A percentile compares a stretch with the other conserved stretches of the same genome.
phyloP scores from a whole-genome alignment of 2,797 vertebrate species.

The Cetoscarus ocellatus region DNA sequence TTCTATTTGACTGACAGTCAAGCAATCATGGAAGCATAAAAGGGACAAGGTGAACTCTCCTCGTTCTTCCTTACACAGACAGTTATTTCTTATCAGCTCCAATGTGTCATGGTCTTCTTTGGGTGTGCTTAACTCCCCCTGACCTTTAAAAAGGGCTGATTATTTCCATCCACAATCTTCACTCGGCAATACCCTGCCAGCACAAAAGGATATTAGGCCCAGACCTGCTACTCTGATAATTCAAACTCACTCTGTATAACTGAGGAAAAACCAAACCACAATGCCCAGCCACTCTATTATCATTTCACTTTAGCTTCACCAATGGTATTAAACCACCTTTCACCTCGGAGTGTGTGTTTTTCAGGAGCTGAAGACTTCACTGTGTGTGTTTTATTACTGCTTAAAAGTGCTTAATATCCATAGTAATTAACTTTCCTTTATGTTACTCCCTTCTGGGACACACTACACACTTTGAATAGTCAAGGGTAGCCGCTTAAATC shows the following conservation, averaged over 20 bases:
- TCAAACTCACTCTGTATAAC: slow-evolving; percentile 52
- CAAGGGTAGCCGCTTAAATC: slow-evolving; percentile 58
- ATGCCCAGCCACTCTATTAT: slow-evolving; percentile 61
- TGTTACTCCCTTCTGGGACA: slow-evolving; percentile 44
- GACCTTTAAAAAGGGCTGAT: slow-evolving; percentile 83
- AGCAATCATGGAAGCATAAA: slow-evolving; percentile 79
- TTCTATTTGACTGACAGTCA: slow-evolving; percentile 83
- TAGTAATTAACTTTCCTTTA: slow-evolving; percentile 66
- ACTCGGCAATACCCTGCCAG: slow-evolving; percentile 74
- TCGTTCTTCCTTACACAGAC: slow-evolving; percentile 69
- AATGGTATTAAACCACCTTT: slow-evolving; percentile 47
- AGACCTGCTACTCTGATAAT: slow-evolving; percentile 77
- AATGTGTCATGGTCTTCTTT: slow-evolving; percentile 78
- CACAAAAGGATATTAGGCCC: slow-evolving; percentile 81
- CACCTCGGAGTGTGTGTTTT: slow-evolving; percentile 45
- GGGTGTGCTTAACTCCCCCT: slow-evolving; percentile 81
- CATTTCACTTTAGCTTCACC: slow-evolving; percentile 58
- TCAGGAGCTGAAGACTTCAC: slow-evolving; percentile 25
- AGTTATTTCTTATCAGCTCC: slow-evolving; percentile 79
- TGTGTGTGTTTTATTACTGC: slow-evolving; percentile 49
- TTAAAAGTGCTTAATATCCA: slow-evolving; percentile 55
- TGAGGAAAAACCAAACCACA: slow-evolving; percentile 58
- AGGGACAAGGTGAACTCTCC: slow-evolving; percentile 79
- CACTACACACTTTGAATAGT: slow-evolving; percentile 47
- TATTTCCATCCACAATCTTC: slow-evolving; percentile 81